phyloP scores from a whole-genome alignment of 1,140 invertebrate species.

The Zaprionus ghesquierei region DNA sequence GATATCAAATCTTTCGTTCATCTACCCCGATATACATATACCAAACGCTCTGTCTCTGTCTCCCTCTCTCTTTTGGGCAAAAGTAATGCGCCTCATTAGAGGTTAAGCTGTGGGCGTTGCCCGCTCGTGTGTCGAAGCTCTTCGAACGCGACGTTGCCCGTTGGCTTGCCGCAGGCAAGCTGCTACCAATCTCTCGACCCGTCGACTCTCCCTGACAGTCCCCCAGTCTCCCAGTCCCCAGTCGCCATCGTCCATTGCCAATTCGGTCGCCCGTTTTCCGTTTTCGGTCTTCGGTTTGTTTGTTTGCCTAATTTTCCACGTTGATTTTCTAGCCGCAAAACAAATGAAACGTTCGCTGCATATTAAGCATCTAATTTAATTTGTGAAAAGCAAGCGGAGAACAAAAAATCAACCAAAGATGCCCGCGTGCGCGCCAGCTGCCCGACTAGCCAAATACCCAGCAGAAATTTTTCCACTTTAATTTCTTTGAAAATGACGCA shows the following conservation, averaged over 20 bases:
- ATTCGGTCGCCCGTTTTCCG: conserved; percentile 11
- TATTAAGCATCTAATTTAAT: conserved; percentile 81
- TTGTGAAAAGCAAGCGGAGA: conserved; percentile 42
- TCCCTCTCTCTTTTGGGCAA: conserved; percentile 5
- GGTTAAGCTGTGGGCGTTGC: conserved; percentile 53
- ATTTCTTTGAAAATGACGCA: neutral
- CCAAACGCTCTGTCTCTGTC: neutral
- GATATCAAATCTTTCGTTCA: conserved; percentile 67
- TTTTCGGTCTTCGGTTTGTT: conserved; percentile 30
- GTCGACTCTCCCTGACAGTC: neutral
- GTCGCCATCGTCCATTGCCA: neutral
- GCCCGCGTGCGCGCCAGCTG: neutral
- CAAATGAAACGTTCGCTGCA: conserved; percentile 78
- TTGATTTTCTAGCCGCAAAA: conserved; percentile 81
- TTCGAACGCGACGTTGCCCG: neutral
- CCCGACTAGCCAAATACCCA: neutral
- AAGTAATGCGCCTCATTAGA: conserved; percentile 80
- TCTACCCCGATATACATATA: neutral
- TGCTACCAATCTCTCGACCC: conserved; percentile 4
- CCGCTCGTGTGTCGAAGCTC: conserved; percentile 16
- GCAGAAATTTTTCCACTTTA: neutral
- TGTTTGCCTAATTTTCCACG: conserved; percentile 80
- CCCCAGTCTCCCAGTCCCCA: neutral
- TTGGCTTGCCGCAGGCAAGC: conserved; percentile 13
- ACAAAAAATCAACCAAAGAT: conserved; percentile 31